phyloP scores from a whole-genome alignment of 2,888 invertebrate species.

The Gastrophysa polygoni region DNA sequence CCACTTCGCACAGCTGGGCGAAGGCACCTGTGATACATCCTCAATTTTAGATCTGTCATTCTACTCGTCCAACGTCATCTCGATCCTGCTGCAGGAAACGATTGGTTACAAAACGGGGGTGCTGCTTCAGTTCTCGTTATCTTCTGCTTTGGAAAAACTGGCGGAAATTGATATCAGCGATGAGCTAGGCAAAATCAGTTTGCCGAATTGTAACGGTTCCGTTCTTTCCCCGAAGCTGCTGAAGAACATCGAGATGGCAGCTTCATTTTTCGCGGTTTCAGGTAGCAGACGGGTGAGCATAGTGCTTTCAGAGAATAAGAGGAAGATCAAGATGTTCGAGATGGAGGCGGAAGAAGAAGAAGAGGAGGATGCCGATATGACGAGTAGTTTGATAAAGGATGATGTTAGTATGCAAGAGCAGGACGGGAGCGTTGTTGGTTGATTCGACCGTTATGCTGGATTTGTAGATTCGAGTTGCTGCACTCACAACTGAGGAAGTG shows the following conservation, averaged over 20 bases:
- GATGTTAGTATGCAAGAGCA: conserved; percentile 40
- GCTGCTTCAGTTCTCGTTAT: conserved; percentile 47
- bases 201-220: conserved; percentile 62
- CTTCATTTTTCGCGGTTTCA: conserved; percentile 79
- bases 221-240: conserved; percentile 62
- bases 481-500: too few species aligned
- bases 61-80: conserved; percentile 74
- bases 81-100: conserved; percentile 69
- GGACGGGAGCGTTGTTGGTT: not conserved
- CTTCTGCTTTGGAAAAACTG: conserved; percentile 50
- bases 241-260: conserved; percentile 70
- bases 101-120: conserved; percentile 46
- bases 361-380: conserved; percentile 73
- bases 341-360: conserved; percentile 93
- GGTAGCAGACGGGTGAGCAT: conserved; percentile 85
- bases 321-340: conserved; percentile 85
- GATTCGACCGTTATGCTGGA: too few species aligned
- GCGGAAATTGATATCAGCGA: conserved; percentile 36
- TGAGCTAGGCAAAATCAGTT: conserved; percentile 49
- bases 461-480: too few species aligned
- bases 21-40: conserved; percentile 52
- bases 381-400: conserved; percentile 42
- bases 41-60: conserved; percentile 74
- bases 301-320: conserved; percentile 76
- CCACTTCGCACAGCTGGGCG: conserved; percentile 59